Conservation (phyloP, 2,888 invertebrate genomes). For the Synanthedon formicaeformis region DNA sequence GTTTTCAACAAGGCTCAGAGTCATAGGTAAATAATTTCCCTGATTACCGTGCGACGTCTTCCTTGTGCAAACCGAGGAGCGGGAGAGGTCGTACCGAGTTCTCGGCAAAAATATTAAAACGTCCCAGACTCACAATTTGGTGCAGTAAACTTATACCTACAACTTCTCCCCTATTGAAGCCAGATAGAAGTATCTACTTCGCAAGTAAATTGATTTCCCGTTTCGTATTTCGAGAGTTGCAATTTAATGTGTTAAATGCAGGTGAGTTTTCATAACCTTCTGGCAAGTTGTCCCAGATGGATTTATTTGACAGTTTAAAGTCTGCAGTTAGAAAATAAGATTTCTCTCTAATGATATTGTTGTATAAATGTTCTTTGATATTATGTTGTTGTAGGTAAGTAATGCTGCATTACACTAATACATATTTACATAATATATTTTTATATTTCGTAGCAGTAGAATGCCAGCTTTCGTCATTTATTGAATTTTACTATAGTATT, state of each 20-base stretch:
- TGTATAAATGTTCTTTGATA: no score
- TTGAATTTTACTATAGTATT: no score
- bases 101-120: constrained; percentile 59
- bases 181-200: constrained; percentile 23
- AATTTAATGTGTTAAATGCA: constrained; percentile 19
- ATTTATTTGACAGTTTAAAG: background rate
- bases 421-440: no score
- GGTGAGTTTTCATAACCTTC: constrained; percentile 1
- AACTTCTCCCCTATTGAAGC: constrained; percentile 11
- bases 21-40: constrained; percentile 69
- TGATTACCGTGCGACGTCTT: constrained; percentile 60
- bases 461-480: no score
- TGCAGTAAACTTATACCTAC: constrained; percentile 13
- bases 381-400: no score
- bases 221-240: constrained; percentile 34
- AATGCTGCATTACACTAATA: no score
- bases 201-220: constrained; percentile 51
- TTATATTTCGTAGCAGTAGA: no score
- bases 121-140: constrained; percentile 9
- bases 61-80: constrained; percentile 33
- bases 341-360: no score
- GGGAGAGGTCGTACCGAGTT: constrained; percentile 25
- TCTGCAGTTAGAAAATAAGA: no score
- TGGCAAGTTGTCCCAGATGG: background rate
- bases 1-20: constrained; percentile 41